A percentile compares a stretch with the other conserved stretches of the same genome.
Evolutionary conservation across 2,797 vertebrate species (phyloP).

Genomic region (Tolypeutes matacus): DNA sequence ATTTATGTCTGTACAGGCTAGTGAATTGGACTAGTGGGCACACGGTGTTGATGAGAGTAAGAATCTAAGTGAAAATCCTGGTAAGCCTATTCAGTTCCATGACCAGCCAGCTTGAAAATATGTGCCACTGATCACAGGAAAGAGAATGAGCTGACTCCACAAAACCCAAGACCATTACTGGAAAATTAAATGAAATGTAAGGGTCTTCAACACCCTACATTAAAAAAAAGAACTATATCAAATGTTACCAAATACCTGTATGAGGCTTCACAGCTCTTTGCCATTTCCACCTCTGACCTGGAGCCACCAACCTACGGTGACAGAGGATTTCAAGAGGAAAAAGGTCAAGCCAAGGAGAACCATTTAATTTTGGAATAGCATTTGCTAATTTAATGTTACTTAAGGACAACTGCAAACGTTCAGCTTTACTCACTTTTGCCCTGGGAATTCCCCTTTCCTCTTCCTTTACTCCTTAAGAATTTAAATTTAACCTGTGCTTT

Average conservation of each 20-base stretch:
- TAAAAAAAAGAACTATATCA: neutral
- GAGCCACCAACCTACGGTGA: neutral
- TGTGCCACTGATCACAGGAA: neutral
- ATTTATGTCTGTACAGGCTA: neutral
- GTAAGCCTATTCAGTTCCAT: neutral
- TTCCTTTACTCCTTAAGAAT: neutral
- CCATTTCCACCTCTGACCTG: neutral
- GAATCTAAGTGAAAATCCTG: neutral
- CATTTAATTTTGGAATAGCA: neutral
- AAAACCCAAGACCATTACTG: neutral
- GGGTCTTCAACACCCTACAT: neutral
- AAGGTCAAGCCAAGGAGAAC: neutral
- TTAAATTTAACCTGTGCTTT: neutral
- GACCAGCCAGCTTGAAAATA: neutral
- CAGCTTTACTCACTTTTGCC: neutral
- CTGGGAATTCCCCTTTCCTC: neutral
- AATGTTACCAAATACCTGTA: neutral
- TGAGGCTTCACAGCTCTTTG: neutral
- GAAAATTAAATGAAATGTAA: slow-evolving; percentile 30
- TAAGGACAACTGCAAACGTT: neutral
- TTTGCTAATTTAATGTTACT: neutral
- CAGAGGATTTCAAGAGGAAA: neutral
- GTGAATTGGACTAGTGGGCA: neutral
- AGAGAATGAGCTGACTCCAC: neutral
- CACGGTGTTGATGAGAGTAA: neutral